Base-by-base conservation (phyloP, 2,888 invertebrate genomes). In the Opisthograptis luteolata region DNA sequence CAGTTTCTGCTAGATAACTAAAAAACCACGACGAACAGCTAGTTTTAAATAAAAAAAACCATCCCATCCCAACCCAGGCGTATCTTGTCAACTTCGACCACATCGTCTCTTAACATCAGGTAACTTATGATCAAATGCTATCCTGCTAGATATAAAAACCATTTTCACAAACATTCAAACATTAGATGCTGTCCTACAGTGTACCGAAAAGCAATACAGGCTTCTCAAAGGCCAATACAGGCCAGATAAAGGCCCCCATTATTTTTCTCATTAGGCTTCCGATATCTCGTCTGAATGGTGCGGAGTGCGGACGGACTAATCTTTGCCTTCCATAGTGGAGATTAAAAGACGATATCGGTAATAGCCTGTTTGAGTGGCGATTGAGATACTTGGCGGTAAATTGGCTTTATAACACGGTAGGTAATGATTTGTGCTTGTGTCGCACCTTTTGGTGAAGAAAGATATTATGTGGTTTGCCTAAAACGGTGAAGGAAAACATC, bases 241-340 rank as follows among this genome's bases (percentile, higher is more conserved):
- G 39, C 54, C 48, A 45, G 60, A 61, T 61, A 61, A 58, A 56
- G 31, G 48, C 55, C 43, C 54, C 63, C 59, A 61, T 63, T 63
- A 63, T 63, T 63, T 63, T 63, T 63, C 61, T 59, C 59, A 63
- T 63, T 63, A 63, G 61, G 51, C 50, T 43, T 49, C 44, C 55
- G 59, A 47, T 62, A 58, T 60, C 62, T 44, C 28, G 22, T 2
- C 19, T 31, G 9, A 65, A 61, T n/a, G n/a, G n/a, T n/a, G n/a
- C n/a, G 62, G 64, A 65, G 69, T 65, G 65, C 64, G 64, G 59
- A 62, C 60, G 57, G 60, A 57, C 66, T 72, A 73, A 73, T 71
- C 70, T 68, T 62, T 28, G 60, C 55, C 58, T 59, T 51, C 60
- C 61, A 71, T 72, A 61, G 58, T 56, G 43, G 28, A 66, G 70